Percentiles rank a stretch among this genome's conserved stretches.
phyloP scores from a whole-genome alignment of 2,113 vertebrate species.

The Neodon shergylaensis region DNA sequence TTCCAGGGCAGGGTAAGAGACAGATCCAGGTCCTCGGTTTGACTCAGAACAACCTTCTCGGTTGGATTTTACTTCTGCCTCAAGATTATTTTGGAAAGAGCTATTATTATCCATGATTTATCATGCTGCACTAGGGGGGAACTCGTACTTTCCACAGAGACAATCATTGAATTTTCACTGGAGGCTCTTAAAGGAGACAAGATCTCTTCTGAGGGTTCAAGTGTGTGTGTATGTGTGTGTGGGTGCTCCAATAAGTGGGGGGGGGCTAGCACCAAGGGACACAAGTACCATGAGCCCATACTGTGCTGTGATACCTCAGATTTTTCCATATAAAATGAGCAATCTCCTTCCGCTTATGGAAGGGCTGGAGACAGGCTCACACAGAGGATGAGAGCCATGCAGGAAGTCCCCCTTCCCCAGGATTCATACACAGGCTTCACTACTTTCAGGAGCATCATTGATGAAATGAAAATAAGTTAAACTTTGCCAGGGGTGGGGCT shows the following conservation, averaged over 20 bases:
- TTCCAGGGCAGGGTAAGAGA: slow-evolving; percentile 72
- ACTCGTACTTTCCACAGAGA: slow-evolving; percentile 82
- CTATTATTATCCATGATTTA: slow-evolving; percentile 88
- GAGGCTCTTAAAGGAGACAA: slow-evolving; percentile 82
- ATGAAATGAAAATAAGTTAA: slow-evolving; percentile 35
- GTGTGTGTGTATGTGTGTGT: slow-evolving; percentile 3
- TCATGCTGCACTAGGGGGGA: slow-evolving; percentile 82
- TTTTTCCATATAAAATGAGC: background rate
- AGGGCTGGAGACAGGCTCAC: background rate
- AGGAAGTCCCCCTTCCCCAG: background rate
- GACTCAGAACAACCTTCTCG: slow-evolving; percentile 82
- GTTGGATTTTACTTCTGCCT: slow-evolving; percentile 84
- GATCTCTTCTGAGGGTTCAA: slow-evolving; percentile 69
- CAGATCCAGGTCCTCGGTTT: slow-evolving; percentile 79
- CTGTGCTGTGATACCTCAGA: background rate
- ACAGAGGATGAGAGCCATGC: background rate
- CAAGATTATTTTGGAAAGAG: slow-evolving; percentile 87
- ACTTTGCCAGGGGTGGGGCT: background rate
- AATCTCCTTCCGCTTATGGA: slow-evolving; percentile 55
- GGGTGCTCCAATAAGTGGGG: background rate
- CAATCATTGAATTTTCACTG: slow-evolving; percentile 81
- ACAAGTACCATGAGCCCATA: background rate
- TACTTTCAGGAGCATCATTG: background rate
- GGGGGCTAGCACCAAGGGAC: background rate
- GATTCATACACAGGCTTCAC: background rate